phyloP scores from a whole-genome alignment of 2,113 vertebrate species.

The Hippocampus mohnikei region DNA sequence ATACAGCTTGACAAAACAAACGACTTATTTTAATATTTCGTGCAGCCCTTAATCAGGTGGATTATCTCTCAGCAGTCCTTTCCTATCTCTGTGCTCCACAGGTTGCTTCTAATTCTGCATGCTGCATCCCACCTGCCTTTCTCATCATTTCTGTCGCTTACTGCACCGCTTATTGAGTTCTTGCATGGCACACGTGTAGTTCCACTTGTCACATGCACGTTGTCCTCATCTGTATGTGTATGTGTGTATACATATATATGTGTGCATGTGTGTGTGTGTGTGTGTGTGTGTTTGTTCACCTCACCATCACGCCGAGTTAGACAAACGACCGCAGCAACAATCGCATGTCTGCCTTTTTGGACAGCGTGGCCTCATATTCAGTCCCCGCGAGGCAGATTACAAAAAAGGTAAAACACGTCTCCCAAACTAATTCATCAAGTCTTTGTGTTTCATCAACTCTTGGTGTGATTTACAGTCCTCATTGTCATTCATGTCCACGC shows the following conservation, averaged over 20 bases:
- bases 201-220: slow-evolving; percentile 39
- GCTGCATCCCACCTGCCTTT: slow-evolving; percentile 8
- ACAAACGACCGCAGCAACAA: slow-evolving; percentile 77
- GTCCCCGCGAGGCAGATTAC: slow-evolving; percentile 77
- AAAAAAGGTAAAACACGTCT: slow-evolving; percentile 81
- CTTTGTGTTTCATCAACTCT: slow-evolving; percentile 20
- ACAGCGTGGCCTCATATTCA: slow-evolving; percentile 74
- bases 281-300: slow-evolving; percentile 47
- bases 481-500: slow-evolving; percentile 18
- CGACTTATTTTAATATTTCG: neutral
- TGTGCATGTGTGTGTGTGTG: slow-evolving; percentile 7
- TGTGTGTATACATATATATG: neutral
- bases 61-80: slow-evolving; percentile 6
- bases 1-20: neutral
- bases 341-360: slow-evolving; percentile 86
- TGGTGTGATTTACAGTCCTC: slow-evolving; percentile 23
- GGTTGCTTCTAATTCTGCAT: slow-evolving; percentile 14
- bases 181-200: slow-evolving; percentile 31
- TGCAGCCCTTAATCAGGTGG: slow-evolving; percentile 5
- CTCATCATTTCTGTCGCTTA: slow-evolving; percentile 12
- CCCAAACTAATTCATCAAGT: slow-evolving; percentile 25
- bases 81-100: slow-evolving; percentile 8
- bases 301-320: slow-evolving; percentile 72
- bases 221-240: slow-evolving; percentile 49
- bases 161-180: slow-evolving; percentile 13